A percentile compares a stretch with the other conserved stretches of the same genome.
phyloP scores from a whole-genome alignment of 2,113 vertebrate species.

The Malurus cyaneus region DNA sequence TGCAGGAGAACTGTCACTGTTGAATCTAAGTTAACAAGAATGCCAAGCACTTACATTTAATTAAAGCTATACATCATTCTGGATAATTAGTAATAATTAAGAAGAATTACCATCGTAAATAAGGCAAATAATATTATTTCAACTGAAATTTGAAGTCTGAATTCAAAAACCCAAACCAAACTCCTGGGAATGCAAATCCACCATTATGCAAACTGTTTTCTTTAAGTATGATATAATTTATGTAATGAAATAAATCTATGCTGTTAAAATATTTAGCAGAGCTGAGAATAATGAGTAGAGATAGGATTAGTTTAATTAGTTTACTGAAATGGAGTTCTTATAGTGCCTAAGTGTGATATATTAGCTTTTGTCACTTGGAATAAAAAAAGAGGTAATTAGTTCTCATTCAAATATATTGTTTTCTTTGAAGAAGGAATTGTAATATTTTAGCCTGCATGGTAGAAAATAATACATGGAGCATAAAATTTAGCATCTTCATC shows the following conservation, averaged over 20 bases:
- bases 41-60: slow-evolving; percentile 62
- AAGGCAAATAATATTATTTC: slow-evolving; percentile 67
- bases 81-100: slow-evolving; percentile 78
- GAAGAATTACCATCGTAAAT: slow-evolving; percentile 66
- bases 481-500: slow-evolving; percentile 43
- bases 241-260: slow-evolving; percentile 78
- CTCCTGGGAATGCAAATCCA: slow-evolving; percentile 21
- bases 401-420: slow-evolving; percentile 74
- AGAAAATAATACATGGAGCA: slow-evolving; percentile 18
- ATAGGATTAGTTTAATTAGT: slow-evolving; percentile 85
- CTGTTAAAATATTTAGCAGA: slow-evolving; percentile 81
- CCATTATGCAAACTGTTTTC: slow-evolving; percentile 63
- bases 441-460: slow-evolving; percentile 68
- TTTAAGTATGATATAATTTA: slow-evolving; percentile 83
- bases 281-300: slow-evolving; percentile 78
- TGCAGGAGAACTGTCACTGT: neutral
- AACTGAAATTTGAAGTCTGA: slow-evolving; percentile 59
- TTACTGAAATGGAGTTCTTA: slow-evolving; percentile 80
- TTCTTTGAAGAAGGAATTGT: slow-evolving; percentile 72
- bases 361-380: slow-evolving; percentile 81
- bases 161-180: slow-evolving; percentile 70
- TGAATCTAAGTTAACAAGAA: slow-evolving; percentile 69
- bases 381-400: slow-evolving; percentile 82
- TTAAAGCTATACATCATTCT: slow-evolving; percentile 75
- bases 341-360: slow-evolving; percentile 79